phyloP scores from a whole-genome alignment of 2,888 invertebrate genomes.

The Drosophila siamana region DNA sequence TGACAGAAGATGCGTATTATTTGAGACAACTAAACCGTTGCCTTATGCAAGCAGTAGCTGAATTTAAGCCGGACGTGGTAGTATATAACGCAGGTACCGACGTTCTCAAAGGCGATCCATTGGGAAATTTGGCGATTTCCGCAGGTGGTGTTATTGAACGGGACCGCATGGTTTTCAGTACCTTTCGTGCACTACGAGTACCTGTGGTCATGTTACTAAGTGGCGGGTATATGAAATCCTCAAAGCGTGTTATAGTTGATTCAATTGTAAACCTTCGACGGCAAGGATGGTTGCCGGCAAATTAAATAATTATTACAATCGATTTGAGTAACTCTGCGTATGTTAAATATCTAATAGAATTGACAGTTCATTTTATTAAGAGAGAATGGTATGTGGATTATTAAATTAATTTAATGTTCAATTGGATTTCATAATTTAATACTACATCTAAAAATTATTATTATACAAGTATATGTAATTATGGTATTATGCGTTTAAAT shows the following conservation, averaged over 20 bases:
- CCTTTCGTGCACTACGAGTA: constrained; percentile 88
- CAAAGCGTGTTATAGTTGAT: constrained; percentile 93
- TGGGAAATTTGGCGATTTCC: constrained; percentile 90
- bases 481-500: constrained; percentile 35
- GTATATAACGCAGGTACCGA: constrained; percentile 98
- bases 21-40: constrained; percentile 89
- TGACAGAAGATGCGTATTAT: constrained; percentile 90
- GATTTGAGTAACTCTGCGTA: no score
- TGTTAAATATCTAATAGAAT: no score
- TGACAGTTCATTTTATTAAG: no score
- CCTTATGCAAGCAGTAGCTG: constrained; percentile 88
- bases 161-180: constrained; percentile 93
- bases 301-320: constrained; percentile 10
- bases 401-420: constrained; percentile 23
- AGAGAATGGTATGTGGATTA: not conserved
- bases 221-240: constrained; percentile 92
- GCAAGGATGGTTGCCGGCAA: constrained; percentile 86
- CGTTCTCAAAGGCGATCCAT: constrained; percentile 91
- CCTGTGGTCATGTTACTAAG: constrained; percentile 95
- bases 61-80: constrained; percentile 92
- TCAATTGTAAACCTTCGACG: constrained; percentile 92
- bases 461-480: constrained; percentile 42
- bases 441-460: constrained; percentile 24
- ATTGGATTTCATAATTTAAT: constrained; percentile 2
- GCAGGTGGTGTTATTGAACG: constrained; percentile 93